Conservation (phyloP, 2,888 invertebrate genomes). For the Emesis russula region DNA sequence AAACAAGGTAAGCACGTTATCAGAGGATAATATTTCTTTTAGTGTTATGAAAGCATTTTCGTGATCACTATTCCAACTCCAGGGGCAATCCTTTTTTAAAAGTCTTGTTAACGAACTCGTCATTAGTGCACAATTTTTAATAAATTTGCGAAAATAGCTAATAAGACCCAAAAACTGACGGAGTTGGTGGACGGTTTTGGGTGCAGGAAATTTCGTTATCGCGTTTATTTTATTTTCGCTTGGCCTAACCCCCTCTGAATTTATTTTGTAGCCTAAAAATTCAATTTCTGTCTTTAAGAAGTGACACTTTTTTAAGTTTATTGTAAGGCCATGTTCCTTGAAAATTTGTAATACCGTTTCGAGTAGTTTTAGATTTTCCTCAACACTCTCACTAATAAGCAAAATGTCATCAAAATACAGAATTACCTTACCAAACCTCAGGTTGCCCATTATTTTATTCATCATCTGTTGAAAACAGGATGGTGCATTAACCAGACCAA, state of each 20-base stretch:
- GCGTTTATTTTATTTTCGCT: conserved; percentile 3
- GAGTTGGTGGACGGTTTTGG: neutral
- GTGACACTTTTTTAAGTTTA: conserved; percentile 87
- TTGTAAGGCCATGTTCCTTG: conserved; percentile 70
- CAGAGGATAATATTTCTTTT: neutral
- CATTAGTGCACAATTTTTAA: neutral
- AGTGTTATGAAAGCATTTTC: neutral
- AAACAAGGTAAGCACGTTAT: too few species aligned
- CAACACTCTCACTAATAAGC: conserved; percentile 10
- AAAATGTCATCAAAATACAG: conserved; percentile 48
- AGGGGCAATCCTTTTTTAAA: neutral
- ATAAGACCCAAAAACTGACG: neutral
- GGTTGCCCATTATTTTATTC: conserved; percentile 60
- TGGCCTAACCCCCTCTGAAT: conserved; percentile 23
- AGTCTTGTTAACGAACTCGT: neutral
- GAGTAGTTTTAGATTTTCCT: conserved; percentile 16
- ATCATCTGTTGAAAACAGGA: conserved; percentile 60
- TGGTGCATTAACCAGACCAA: conserved; percentile 72
- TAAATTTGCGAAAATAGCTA: neutral
- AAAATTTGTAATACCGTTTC: conserved; percentile 65
- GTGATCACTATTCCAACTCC: conserved; percentile 8
- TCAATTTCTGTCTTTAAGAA: conserved; percentile 81
- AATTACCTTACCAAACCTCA: conserved; percentile 61
- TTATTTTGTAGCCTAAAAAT: conserved; percentile 83
- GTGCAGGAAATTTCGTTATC: neutral